Evolutionary conservation across 37 sponge, comb jelly and placozoan species (phyloP).

Genomic region (Bolinopsis microptera): DNA sequence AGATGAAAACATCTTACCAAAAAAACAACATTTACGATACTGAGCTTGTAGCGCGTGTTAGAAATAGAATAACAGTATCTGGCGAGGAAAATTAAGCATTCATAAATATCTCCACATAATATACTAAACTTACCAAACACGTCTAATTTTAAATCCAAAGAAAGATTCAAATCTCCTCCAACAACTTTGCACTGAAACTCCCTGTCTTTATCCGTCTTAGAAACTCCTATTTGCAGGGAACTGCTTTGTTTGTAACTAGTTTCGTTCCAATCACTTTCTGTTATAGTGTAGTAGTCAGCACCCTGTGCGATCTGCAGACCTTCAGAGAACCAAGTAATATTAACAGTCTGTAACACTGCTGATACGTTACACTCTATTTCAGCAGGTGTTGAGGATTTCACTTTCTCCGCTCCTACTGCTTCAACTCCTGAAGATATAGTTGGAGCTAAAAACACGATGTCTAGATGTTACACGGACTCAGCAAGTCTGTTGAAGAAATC

Average conservation of each 20-base stretch:
- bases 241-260: background rate
- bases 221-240: background rate
- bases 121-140: background rate
- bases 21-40: no score
- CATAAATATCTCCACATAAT: no score
- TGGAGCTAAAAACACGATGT: no score
- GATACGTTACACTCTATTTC: background rate
- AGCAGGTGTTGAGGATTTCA: background rate
- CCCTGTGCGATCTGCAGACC: background rate
- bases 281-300: background rate
- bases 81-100: no score
- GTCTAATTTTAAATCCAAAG: background rate
- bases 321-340: background rate
- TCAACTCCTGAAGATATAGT: background rate
- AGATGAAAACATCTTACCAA: no score
- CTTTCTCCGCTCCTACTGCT: background rate
- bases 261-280: background rate
- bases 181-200: background rate
- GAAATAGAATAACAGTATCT: no score
- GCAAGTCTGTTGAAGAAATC: no score
- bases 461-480: no score
- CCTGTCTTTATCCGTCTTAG: background rate
- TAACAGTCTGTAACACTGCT: background rate
- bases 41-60: no score
- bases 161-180: background rate